Conservation (phyloP, 2,888 invertebrate species). For the Melangyna quadrimaculata region DNA sequence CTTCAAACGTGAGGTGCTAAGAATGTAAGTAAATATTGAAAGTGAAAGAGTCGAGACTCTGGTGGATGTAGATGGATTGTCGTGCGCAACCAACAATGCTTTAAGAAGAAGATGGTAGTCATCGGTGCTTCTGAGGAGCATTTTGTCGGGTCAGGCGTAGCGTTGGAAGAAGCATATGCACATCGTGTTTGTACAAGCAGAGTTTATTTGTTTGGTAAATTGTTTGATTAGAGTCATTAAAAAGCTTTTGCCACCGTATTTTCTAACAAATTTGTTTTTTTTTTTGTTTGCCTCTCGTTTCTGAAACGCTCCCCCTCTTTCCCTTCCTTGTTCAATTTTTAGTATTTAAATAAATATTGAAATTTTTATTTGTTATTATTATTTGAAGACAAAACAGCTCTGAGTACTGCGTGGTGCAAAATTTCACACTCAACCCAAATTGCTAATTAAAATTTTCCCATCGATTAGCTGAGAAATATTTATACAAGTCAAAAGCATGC, state of each 20-base stretch:
- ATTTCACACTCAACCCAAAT: conserved; percentile 71
- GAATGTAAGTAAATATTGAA: conserved; percentile 70
- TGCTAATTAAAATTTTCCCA: conserved; percentile 78
- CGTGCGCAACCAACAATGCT: neutral
- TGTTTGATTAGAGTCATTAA: conserved; percentile 80
- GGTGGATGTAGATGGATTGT: neutral
- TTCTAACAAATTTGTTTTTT: conserved; percentile 55
- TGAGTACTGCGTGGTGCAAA: neutral
- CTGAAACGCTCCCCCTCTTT: neutral
- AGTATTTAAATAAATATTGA: conserved; percentile 25
- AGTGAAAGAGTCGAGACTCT: conserved; percentile 65
- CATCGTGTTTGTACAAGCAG: conserved; percentile 51
- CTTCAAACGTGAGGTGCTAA: conserved; percentile 70
- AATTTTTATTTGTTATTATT: conserved; percentile 20
- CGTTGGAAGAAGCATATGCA: conserved; percentile 15
- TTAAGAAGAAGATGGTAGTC: conserved; percentile 4
- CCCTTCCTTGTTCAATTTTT: neutral
- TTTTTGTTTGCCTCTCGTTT: neutral
- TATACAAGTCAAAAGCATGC: conserved; percentile 18
- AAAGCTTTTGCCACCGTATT: conserved; percentile 73
- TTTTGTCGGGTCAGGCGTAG: conserved; percentile 28
- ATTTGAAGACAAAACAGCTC: conserved; percentile 8
- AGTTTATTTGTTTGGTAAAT: conserved; percentile 72
- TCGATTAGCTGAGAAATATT: conserved; percentile 64
- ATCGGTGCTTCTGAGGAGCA: conserved; percentile 21